A percentile compares a stretch with the other conserved stretches of the same genome.
These are phyloP conservation scores for Gari tellinella DNA, from an alignment of 2,888 invertebrate species.

Conservation along the genomic window DNA sequence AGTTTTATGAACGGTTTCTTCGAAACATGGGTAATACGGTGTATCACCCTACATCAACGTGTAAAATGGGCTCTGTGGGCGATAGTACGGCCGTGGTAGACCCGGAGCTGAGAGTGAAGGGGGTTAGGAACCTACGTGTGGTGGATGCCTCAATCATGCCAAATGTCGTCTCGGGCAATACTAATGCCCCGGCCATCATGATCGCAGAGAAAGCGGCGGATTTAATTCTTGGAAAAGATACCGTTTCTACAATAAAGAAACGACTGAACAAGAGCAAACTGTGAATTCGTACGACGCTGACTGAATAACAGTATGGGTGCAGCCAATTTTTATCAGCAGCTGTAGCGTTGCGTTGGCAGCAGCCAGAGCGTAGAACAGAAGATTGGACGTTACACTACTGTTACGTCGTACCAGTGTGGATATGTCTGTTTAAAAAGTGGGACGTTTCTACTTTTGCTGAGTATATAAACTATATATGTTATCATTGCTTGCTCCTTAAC, in stretches of 20 bases:
- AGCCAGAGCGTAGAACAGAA: too few relatives aligned
- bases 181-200: conserved; percentile 52
- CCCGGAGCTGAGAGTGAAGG: conserved; percentile 34
- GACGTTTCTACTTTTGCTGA: too few relatives aligned
- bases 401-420: too few relatives aligned
- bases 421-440: too few relatives aligned
- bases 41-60: conserved; percentile 50
- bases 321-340: too few relatives aligned
- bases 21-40: conserved; percentile 25
- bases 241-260: conserved; percentile 21
- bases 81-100: conserved; percentile 42
- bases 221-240: conserved; percentile 39
- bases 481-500: too few relatives aligned
- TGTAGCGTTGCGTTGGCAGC: too few relatives aligned
- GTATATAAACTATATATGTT: too few relatives aligned
- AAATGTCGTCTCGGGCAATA: conserved; percentile 38
- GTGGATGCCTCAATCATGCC: conserved; percentile 53
- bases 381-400: too few relatives aligned
- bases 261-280: not conserved
- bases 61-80: conserved; percentile 40
- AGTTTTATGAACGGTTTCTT: conserved; percentile 29
- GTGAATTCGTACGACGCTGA: too few relatives aligned
- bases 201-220: conserved; percentile 53
- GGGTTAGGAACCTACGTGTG: conserved; percentile 31
- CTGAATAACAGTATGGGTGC: too few relatives aligned